A percentile compares a stretch with the other conserved stretches of the same genome.
phyloP scores from a whole-genome alignment of 2,888 invertebrate genomes.

The Yponomeuta sedellus region DNA sequence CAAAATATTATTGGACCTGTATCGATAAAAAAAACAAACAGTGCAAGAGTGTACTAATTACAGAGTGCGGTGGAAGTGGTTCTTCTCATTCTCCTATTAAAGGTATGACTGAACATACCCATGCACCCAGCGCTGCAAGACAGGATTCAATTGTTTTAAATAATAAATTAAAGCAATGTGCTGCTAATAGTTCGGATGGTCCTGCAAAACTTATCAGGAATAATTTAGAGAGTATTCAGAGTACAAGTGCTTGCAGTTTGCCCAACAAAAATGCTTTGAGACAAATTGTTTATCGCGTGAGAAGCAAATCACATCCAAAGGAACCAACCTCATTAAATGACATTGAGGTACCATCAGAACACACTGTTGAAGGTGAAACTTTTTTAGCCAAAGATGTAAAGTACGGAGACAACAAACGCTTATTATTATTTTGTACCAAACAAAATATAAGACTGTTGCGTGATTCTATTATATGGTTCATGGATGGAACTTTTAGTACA shows the following conservation, averaged over 20 bases:
- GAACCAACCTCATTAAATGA: slow-evolving; percentile 16
- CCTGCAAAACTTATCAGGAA: slow-evolving; percentile 14
- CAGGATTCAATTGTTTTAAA: slow-evolving; percentile 13
- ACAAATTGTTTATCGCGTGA: slow-evolving; percentile 11
- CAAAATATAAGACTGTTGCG: slow-evolving; percentile 14
- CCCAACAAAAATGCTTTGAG: slow-evolving; percentile 16
- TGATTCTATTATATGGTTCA: slow-evolving; percentile 18
- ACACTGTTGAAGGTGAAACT: slow-evolving; percentile 17
- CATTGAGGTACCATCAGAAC: slow-evolving; percentile 16
- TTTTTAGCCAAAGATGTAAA: no score
- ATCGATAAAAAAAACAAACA: no score
- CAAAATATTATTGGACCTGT: no score
- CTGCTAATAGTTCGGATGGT: slow-evolving; percentile 1
- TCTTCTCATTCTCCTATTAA: slow-evolving; percentile 10
- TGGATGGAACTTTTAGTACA: slow-evolving; percentile 18
- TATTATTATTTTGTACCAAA: no score
- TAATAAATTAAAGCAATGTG: slow-evolving; percentile 12
- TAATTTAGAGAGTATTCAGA: slow-evolving; percentile 15
- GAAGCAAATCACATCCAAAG: slow-evolving; percentile 12
- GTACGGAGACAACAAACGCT: no score
- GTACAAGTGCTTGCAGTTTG: slow-evolving; percentile 15
- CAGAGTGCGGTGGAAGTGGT: no score
- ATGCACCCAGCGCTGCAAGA: slow-evolving; percentile 15
- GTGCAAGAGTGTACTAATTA: no score
- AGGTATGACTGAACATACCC: slow-evolving; percentile 14